Conservation (phyloP, 2,888 invertebrate genomes). For the Hydrotaea cyrtoneurina region DNA sequence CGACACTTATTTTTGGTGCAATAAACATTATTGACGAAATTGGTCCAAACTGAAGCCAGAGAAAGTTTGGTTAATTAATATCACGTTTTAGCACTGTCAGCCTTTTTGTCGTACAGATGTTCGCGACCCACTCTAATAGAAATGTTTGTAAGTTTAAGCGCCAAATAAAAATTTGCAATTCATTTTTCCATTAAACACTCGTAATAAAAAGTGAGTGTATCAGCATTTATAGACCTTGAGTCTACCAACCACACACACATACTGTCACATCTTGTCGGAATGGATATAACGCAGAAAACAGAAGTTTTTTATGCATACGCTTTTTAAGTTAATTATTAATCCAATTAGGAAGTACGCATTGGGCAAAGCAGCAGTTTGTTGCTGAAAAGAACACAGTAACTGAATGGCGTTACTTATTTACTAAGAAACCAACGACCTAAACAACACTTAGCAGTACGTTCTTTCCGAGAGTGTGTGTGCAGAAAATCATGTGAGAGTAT, state of each 20-base stretch:
- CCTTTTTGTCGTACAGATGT: no score
- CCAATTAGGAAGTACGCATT: conserved; percentile 44
- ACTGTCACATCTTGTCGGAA: neutral
- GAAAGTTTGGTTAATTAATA: no score
- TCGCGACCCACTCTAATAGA: no score
- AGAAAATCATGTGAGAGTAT: neutral
- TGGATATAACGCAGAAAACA: conserved; percentile 11
- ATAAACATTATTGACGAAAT: no score
- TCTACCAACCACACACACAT: conserved; percentile 31
- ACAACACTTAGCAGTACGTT: neutral
- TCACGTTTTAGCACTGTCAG: no score
- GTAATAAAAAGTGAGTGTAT: neutral
- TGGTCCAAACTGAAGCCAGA: no score
- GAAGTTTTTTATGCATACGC: neutral
- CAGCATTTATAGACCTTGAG: conserved; percentile 54
- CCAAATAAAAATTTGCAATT: conserved; percentile 16
- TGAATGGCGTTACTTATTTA: neutral
- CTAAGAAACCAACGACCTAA: neutral
- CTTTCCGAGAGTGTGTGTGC: neutral
- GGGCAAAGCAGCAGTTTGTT: neutral
- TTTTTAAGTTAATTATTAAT: conserved; percentile 53
- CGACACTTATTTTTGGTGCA: no score
- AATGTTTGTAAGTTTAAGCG: neutral
- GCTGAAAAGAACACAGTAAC: neutral
- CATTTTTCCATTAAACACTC: conserved; percentile 19